Base-by-base conservation (phyloP, 2,113 vertebrate genomes). In the Colius striatus region DNA sequence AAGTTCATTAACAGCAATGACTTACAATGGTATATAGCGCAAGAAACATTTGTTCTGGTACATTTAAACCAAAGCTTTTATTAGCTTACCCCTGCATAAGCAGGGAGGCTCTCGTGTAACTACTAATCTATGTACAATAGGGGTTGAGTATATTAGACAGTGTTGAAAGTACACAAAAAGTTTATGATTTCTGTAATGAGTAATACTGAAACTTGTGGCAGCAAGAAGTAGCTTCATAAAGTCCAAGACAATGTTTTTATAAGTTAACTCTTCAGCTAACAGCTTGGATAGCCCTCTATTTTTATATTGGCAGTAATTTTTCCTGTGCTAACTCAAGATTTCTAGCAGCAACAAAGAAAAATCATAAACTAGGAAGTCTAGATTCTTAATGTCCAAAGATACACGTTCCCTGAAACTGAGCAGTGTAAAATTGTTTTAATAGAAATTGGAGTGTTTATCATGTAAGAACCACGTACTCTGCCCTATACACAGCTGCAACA, bases 21-120 rank as follows among this genome's bases (percentile, higher is more conserved):
- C 1, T 87, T 57, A 50, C 34, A n/a, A 2, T 2, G 11, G 34
- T 7, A 57, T 13, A 4, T 0, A 51, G 17, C 2, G 15, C 25
- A 54, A 51, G 54, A 38, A 3, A 6, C 22, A 22, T 32, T 70
- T 54, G 6, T 12, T 89, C 61, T 43, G 41, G 55, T 11, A 51
- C 61, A 38, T 43, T 58, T 22, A 18, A 78, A 65, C 16, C 2
- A 63, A 43, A 11, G 72, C 51, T 74, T 47, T 70, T 29, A 72
- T 73, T 10, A 90, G 62, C n/a, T 68, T 38, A 53, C 19, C 43
- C 70, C 66, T 66, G 43, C 45, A 6, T 0, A 4, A 76, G 74
- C 1, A 0, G 53, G 0, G 10, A 90, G 71, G 2, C 27, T 76
- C 84, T 48, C 38, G 79, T 65, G 94, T 19, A 94, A 89, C 67